Conservation (phyloP, 2,797 vertebrate genomes). For the Halcyon badia region DNA sequence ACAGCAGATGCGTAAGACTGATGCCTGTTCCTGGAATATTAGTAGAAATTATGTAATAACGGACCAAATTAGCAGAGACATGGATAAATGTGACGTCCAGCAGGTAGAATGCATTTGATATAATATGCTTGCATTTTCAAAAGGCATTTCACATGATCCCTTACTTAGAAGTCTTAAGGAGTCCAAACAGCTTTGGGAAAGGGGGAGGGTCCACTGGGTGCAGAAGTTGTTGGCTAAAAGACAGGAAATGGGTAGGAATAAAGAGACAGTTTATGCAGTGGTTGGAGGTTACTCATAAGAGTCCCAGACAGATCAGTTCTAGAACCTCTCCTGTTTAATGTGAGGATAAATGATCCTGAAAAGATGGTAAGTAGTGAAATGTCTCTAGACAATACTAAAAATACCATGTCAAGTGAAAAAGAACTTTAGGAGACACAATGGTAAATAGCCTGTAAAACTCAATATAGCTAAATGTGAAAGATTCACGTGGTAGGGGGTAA, state of each 20-base stretch:
- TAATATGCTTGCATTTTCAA: background rate
- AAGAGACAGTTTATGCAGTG: background rate
- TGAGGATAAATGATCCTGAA: background rate
- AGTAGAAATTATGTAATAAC: background rate
- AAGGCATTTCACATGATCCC: background rate
- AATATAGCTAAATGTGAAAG: background rate
- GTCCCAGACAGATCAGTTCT: background rate
- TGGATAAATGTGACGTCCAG: background rate
- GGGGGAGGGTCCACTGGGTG: rapidly evolving
- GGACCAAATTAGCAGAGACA: background rate
- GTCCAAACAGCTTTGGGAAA: background rate
- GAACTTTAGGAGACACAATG: background rate
- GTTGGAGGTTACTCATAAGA: background rate
- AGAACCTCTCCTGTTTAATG: background rate
- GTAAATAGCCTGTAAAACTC: background rate
- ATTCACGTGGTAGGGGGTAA: rapidly evolving
- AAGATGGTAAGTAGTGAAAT: background rate
- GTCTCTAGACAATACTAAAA: background rate
- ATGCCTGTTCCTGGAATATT: background rate
- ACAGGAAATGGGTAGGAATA: background rate
- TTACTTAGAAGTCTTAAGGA: background rate
- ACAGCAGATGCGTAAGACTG: background rate
- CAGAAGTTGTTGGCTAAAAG: background rate
- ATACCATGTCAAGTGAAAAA: background rate
- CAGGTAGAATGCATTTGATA: background rate